Base-by-base conservation (phyloP, 2,797 vertebrate genomes). In the Neoniphon sammara region DNA sequence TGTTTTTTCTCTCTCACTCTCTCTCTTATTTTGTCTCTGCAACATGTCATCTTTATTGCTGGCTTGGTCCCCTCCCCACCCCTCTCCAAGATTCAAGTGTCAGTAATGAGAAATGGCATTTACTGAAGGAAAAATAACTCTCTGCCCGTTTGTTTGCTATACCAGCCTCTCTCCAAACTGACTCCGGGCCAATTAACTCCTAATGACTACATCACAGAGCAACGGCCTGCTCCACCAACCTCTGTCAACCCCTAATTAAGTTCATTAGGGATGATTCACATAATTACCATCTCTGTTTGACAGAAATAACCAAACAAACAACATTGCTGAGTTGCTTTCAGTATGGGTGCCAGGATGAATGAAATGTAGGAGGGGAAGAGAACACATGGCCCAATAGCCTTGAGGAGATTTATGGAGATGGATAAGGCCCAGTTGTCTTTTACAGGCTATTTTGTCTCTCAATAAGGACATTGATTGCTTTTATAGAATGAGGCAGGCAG, bases 181-280 rank as follows among this genome's bases (percentile, higher is more conserved):
- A 71, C 78, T 53, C 46, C 56, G 42, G 59, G 74, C 66, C 84
- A 78, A 82, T 88, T 84, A 78, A 78, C 30, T 77, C 31, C n/a
- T 56, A 68, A 80, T 78, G 34, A 77, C 80, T 54, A 81, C 25
- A 70, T 73, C 49, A 56, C 21, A 59, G 60, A 66, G 56, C 30
- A 21, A 63, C 62, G 55, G 56, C 20, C 44, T 14, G 27, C 59
- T 23, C 18, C 44, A 23, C 34, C 66, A 63, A 30, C 39, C 49
- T 65, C 55, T 4, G 9, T 62, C 54, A 69, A 34, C 72, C 42
- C 17, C 64, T 68, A 72, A 83, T 72, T 71, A 63, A 53, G 34
- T 53, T 74, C 31, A 82, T 78, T 64, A 73, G 44, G 49, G 27
- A 49, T 59, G 27, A 74, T 57, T 74, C 66, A 70, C 56, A 80